Evolutionary conservation across 2,888 invertebrate species (phyloP).

Genomic region (Aplocera efformata): DNA sequence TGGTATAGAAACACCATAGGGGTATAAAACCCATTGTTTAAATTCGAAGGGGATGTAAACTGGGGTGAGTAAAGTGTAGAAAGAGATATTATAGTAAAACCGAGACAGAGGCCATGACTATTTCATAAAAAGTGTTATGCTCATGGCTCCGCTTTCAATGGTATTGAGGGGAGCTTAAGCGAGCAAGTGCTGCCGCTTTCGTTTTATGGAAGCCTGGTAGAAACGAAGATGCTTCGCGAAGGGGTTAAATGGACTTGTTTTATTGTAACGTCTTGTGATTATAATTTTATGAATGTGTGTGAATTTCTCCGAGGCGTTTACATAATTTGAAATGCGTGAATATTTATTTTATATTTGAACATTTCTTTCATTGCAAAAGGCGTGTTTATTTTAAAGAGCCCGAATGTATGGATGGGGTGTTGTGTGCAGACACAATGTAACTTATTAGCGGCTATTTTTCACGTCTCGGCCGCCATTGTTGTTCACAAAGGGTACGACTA

Average conservation of each 20-base stretch:
- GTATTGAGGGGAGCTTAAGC: slow-evolving; percentile 10
- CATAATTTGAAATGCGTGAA: too few relatives aligned
- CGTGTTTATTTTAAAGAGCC: too few relatives aligned
- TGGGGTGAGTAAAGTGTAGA: slow-evolving; percentile 21
- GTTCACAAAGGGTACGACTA: slow-evolving; percentile 56
- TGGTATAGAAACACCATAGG: slow-evolving; percentile 60
- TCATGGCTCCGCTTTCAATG: slow-evolving; percentile 18
- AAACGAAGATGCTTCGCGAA: slow-evolving; percentile 22
- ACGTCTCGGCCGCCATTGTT: slow-evolving; percentile 59
- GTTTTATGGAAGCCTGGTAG: slow-evolving; percentile 33
- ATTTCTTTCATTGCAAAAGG: too few relatives aligned
- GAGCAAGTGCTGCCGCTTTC: slow-evolving; percentile 10
- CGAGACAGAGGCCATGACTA: slow-evolving; percentile 21
- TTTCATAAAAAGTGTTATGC: slow-evolving; percentile 15
- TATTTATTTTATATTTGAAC: too few relatives aligned
- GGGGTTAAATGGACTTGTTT: slow-evolving; percentile 20
- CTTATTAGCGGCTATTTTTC: slow-evolving; percentile 46
- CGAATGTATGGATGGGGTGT: too few relatives aligned
- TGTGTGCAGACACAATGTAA: slow-evolving; percentile 10
- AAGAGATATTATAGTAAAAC: slow-evolving; percentile 20
- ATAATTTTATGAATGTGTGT: background rate
- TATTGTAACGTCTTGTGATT: slow-evolving; percentile 12
- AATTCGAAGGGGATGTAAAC: slow-evolving; percentile 8
- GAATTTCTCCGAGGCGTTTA: too few relatives aligned
- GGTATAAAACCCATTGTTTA: slow-evolving; percentile 54